A percentile compares a stretch with the other conserved stretches of the same genome.
Conservation (phyloP, 2,888 invertebrate species). For the Melolontha melolontha region DNA sequence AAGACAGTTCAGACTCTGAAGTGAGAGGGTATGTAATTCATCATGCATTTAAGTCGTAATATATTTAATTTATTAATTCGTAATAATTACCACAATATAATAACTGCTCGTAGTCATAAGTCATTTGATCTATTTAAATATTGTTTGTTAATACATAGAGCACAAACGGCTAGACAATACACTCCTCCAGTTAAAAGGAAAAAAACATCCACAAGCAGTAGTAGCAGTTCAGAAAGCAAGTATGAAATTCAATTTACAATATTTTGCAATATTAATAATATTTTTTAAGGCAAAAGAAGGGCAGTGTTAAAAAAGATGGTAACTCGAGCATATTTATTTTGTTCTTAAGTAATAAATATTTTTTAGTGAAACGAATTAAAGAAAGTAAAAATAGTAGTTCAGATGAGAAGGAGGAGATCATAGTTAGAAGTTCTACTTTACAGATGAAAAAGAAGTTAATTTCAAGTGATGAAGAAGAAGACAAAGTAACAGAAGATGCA, state of each 20-base stretch:
- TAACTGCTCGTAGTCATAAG: not conserved
- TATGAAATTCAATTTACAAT: conserved; percentile 12
- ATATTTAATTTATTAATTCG: conserved; percentile 15
- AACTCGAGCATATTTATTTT: conserved; percentile 1
- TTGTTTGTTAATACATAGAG: conserved; percentile 16
- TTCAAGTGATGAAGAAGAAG: conserved; percentile 25
- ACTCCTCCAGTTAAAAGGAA: conserved; percentile 30
- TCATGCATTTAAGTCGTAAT: conserved; percentile 43
- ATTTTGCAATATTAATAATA: not conserved
- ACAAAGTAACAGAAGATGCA: not conserved
- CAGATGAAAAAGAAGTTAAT: conserved; percentile 7
- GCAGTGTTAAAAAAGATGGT: conserved; percentile 5
- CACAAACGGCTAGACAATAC: not conserved
- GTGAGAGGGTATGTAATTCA: conserved; percentile 49
- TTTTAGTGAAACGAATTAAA: conserved; percentile 40
- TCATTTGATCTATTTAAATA: conserved; percentile 14
- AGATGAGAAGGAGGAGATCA: conserved; percentile 1
- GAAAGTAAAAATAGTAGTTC: conserved; percentile 35
- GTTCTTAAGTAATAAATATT: not conserved
- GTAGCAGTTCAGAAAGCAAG: conserved; percentile 26
- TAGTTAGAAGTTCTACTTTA: not conserved
- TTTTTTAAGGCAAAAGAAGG: conserved; percentile 26
- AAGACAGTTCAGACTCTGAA: conserved; percentile 45
- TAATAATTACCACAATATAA: not conserved
- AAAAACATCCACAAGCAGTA: conserved; percentile 19